A percentile compares a stretch with the other conserved stretches of the same genome.
These are phyloP conservation scores for Onychorhynchus coronatus DNA, from an alignment of 2,113 vertebrate species.

Conservation along the genomic window DNA sequence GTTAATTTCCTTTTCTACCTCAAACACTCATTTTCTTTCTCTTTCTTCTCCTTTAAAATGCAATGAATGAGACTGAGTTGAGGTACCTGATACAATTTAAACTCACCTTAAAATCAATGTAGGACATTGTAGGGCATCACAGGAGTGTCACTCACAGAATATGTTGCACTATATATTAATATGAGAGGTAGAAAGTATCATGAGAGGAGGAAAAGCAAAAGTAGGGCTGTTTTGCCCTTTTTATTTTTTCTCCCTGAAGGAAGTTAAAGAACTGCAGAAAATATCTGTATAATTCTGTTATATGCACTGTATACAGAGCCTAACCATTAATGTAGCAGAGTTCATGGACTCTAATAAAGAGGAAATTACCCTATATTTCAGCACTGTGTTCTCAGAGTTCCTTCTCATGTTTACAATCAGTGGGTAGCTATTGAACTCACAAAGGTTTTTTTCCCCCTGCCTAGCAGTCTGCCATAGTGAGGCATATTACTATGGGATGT, in stretches of 20 bases:
- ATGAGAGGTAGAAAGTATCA: background rate
- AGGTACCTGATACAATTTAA: background rate
- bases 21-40: background rate
- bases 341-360: slow-evolving; percentile 64
- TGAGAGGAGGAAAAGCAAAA: background rate
- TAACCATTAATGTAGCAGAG: slow-evolving; percentile 17
- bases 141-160: background rate
- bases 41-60: background rate
- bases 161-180: background rate
- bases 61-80: rapidly evolving
- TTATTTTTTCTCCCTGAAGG: background rate
- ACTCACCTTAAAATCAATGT: background rate
- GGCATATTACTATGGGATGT: slow-evolving; percentile 25
- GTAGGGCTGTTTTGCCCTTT: background rate
- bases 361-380: slow-evolving; percentile 61
- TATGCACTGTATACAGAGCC: slow-evolving; percentile 13
- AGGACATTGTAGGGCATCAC: background rate
- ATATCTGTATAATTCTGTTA: slow-evolving; percentile 41
- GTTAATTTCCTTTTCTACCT: background rate
- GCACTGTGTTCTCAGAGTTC: slow-evolving; percentile 20
- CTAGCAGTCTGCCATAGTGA: background rate
- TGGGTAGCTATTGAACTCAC: slow-evolving; percentile 56
- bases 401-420: slow-evolving; percentile 57
- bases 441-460: slow-evolving; percentile 6
- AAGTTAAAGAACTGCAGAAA: slow-evolving; percentile 3